Percentiles rank a stretch among this genome's conserved stretches.
Evolutionary conservation across 2,113 vertebrate genomes (phyloP).

Genomic region (Caranx ignobilis): DNA sequence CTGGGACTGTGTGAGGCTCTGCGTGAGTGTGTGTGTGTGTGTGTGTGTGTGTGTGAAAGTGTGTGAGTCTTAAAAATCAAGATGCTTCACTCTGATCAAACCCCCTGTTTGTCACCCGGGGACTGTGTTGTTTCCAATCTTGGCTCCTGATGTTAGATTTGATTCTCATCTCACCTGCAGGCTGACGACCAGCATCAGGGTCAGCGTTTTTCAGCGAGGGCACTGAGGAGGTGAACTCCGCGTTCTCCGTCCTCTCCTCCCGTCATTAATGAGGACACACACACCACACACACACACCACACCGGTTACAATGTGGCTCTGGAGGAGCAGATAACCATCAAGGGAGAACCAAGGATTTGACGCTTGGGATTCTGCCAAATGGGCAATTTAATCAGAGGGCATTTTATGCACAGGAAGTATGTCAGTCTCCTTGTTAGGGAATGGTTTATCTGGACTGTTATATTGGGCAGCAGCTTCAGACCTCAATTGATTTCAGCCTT

Average conservation of each 20-base stretch:
- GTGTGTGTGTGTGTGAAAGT: too few relatives aligned
- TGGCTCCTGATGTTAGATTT: background rate
- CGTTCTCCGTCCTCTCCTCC: constrained; percentile 17
- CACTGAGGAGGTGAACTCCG: constrained; percentile 12
- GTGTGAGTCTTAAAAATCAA: background rate
- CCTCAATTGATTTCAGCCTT: constrained; percentile 55
- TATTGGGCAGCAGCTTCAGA: constrained; percentile 51
- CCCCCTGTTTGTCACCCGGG: background rate
- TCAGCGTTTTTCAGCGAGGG: constrained; percentile 16
- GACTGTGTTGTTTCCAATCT: background rate
- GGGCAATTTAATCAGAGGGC: constrained; percentile 83
- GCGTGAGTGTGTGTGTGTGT: background rate
- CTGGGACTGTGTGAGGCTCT: background rate
- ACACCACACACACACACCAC: constrained; percentile 36
- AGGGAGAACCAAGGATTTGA: constrained; percentile 64
- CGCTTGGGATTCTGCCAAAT: constrained; percentile 79
- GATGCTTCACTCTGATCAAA: background rate
- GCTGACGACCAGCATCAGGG: background rate
- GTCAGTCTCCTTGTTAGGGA: constrained; percentile 69
- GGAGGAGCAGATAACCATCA: constrained; percentile 62
- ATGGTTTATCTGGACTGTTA: constrained; percentile 73
- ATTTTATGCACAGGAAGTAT: constrained; percentile 73
- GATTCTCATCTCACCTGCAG: constrained; percentile 17
- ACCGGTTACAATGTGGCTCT: constrained; percentile 44
- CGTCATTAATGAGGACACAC: constrained; percentile 58